Evolutionary conservation across 2,888 invertebrate genomes (phyloP), one percentile per base, ranked within the genome.

Genomic region (Drosophila multiciliata): DNA sequence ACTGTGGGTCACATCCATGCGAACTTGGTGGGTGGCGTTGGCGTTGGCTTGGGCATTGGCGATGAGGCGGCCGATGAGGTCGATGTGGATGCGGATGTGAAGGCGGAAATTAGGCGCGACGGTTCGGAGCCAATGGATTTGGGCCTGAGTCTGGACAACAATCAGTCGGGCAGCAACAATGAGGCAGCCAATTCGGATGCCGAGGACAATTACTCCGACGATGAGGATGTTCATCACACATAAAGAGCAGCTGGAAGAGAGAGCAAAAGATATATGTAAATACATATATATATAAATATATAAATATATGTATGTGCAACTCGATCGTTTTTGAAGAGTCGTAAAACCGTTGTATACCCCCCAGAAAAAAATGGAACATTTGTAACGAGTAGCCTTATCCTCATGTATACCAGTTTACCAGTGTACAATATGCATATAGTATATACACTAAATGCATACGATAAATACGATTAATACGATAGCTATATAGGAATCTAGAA

Each of bases 321-420:
- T 66, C 58, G 58, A 45, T 61, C 52, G 52, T 60, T 40, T 59
- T 66, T 62, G 32, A 54, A 63, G 48, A 75, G 53, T 62, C 66
- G 72, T 66, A 58, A 38, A 78, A 80, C 78, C 83, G 75, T 82
- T 89, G 90, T 89, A 89, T 90, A 89, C 89, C 86, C 76, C 59
- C n/a, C 17, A 42, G 26, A 64, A 68, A 66, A 83, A 74, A 77
- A 87, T 87, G 84, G 87, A 82, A 83, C 80, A 89, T 82, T 82
- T 87, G 89, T 89, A 92, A 91, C 90, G 90, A 89, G 91, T 92
- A 93, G 93, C 93, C 93, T 93, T 93, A 93, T 90, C 89, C 87
- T 83, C 86, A 92, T 92, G 93, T 93, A 93, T 93, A 93, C 93
- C 92, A 92, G 91, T 91, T 91, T 91, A 89, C 84, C 29, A 29